phyloP scores from a whole-genome alignment of 92 coral and sea anemone genomes.

The Porites cylindrica region DNA sequence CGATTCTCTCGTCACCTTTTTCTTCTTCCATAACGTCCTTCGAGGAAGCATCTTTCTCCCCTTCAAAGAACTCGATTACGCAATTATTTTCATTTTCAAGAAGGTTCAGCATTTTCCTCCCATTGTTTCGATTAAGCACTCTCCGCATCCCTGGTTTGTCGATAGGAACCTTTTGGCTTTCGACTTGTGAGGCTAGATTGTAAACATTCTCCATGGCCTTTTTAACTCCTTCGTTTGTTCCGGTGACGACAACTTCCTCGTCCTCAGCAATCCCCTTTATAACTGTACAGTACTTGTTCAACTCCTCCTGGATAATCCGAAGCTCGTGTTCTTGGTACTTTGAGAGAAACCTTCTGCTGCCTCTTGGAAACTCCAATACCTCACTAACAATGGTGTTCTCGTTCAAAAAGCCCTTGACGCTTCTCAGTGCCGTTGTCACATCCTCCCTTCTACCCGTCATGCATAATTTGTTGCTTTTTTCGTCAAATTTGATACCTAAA shows the following conservation, averaged over 20 bases:
- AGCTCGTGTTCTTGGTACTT: constrained; percentile 48
- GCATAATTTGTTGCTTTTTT: constrained; percentile 43
- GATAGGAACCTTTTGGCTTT: constrained; percentile 25
- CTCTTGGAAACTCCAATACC: constrained; percentile 38
- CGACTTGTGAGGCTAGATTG: constrained; percentile 32
- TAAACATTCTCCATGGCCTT: constrained; percentile 22
- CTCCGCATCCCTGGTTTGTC: constrained; percentile 81
- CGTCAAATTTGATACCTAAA: constrained; percentile 28
- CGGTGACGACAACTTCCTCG: constrained; percentile 50
- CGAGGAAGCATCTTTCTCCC: background rate
- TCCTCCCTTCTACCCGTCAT: constrained; percentile 68
- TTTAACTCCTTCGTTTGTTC: constrained; percentile 72
- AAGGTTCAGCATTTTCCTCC: constrained; percentile 26
- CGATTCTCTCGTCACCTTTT: background rate
- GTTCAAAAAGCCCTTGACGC: constrained; percentile 60
- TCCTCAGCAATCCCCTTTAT: constrained; percentile 51
- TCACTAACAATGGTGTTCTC: constrained; percentile 72
- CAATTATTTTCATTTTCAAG: constrained; percentile 51
- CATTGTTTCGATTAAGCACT: constrained; percentile 44
- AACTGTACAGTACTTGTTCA: constrained; percentile 41
- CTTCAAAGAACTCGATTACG: constrained; percentile 40
- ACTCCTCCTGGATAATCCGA: constrained; percentile 30
- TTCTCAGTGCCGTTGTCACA: constrained; percentile 30
- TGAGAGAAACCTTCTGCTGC: constrained; percentile 51
- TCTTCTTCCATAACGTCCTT: background rate